Evolutionary conservation across 2,797 vertebrate genomes (phyloP).

Genomic region (Monodelphis domestica): DNA sequence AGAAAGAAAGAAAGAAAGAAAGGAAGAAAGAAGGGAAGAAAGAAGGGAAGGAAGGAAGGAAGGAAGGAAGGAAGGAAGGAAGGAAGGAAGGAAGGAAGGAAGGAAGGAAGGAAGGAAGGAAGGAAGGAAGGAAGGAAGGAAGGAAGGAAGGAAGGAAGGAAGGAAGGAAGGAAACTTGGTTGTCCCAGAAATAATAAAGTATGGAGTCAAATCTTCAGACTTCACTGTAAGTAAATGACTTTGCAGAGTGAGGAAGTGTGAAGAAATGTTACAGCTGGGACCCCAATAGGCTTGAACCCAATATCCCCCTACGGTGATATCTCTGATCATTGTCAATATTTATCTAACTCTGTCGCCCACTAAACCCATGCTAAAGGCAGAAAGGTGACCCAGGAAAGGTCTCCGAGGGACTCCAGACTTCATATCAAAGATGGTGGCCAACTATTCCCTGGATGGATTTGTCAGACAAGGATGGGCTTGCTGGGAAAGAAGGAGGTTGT

Average conservation of each 20-base stretch:
- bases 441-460: not conserved
- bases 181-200: not conserved
- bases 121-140: too few species aligned
- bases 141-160: too few species aligned
- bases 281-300: not conserved
- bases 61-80: too few species aligned
- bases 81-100: too few species aligned
- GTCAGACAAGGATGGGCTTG: not conserved
- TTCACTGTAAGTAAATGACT: not conserved
- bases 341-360: not conserved
- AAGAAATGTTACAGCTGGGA: not conserved
- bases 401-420: not conserved
- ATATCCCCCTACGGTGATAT: not conserved
- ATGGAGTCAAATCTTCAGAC: not conserved
- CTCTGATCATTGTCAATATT: not conserved
- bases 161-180: too few species aligned
- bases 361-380: slow-evolving; percentile 20
- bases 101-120: too few species aligned
- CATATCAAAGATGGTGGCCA: not conserved
- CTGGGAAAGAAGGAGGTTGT: not conserved
- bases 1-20: too few species aligned
- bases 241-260: not conserved
- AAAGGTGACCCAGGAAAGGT: not conserved
- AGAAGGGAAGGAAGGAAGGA: too few species aligned
- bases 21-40: too few species aligned